phyloP scores from a whole-genome alignment of 2,113 vertebrate species.

The Rana temporaria region DNA sequence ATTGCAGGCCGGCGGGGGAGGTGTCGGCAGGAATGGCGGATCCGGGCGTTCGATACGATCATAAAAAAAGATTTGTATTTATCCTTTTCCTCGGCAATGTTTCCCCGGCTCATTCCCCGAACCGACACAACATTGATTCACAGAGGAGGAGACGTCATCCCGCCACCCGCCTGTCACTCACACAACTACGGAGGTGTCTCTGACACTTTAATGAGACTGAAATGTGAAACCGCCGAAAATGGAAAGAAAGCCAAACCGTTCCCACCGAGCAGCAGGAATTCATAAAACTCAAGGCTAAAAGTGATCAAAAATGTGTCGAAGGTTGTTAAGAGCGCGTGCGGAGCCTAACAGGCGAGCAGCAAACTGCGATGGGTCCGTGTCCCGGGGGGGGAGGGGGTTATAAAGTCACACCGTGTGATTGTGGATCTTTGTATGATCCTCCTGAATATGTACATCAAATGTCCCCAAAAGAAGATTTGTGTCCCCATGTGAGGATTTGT shows the following conservation, averaged over 20 bases:
- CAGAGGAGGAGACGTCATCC: not conserved
- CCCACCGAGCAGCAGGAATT: not conserved
- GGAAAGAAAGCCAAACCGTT: constrained; percentile 7
- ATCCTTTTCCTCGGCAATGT: not conserved
- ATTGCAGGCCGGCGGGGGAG: no score
- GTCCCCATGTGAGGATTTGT: no score
- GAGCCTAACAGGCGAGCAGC: not conserved
- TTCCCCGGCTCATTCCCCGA: constrained; percentile 5
- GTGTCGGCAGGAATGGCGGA: no score
- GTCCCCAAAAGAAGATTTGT: no score
- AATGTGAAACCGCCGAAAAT: constrained; percentile 17
- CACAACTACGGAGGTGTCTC: constrained; percentile 23
- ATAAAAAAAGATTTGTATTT: not conserved
- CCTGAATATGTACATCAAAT: no score
- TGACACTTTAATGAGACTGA: constrained; percentile 47
- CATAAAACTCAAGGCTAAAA: constrained; percentile 18
- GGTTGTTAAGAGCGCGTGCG: constrained; percentile 1
- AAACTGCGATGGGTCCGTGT: constrained; percentile 5
- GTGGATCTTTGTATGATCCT: not conserved
- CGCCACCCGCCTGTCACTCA: constrained; percentile 33
- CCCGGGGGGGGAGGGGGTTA: not conserved
- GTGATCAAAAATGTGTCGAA: constrained; percentile 19
- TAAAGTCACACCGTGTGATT: not conserved
- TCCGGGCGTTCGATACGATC: not conserved
- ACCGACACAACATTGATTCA: constrained; percentile 24